Base-by-base conservation (phyloP, 2,797 vertebrate species). In the Enteromius argenteus region DNA sequence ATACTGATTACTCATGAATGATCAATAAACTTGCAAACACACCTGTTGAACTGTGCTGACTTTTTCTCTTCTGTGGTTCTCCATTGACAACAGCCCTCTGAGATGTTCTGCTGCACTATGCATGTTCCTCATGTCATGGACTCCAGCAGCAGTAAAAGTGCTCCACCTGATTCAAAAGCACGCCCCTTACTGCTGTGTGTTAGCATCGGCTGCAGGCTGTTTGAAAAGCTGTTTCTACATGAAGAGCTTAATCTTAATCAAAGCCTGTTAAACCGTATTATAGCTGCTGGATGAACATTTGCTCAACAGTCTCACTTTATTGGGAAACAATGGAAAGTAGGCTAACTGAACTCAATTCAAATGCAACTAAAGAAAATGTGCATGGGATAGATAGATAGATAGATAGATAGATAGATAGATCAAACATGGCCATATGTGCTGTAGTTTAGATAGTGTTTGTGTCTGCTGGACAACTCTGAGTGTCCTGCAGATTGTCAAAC, bases 191-290 rank as follows among this genome's bases (percentile, higher is more conserved):
- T 78, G 21, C 37, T 73, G 21, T 11, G 0, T 51, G 46, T 21
- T 27, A 30, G 13, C 77, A n/a, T 35, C 23, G 15, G n/a, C 51
- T 42, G 39, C 37, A 60, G 44, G 46, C 35, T 23, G 30, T 64
- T 56, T 17, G 80, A 75, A 84, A 78, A 77, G 9, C 46, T 77
- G 42, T 67, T 83, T 66, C 42, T 68, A 19, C 39, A 51, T 39
- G 13, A 66, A 87, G 73, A 56, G 67, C 74, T 23, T 86, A 73
- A 86, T 39, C 79, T 64, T 17, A 19, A 27, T 66, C 32, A 62
- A 80, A 69, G 42, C 71, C 72, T 44, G 58, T 23, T 44, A 82
- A 83, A 77, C 32, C 72, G 49, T 56, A 74, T 74, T 84, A 80
- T 58, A 64, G 71, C 69, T 37, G 56, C 37, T 56, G 74, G 44